Percentiles rank a stretch among this genome's conserved stretches.
Conservation (phyloP, 2,888 invertebrate species). For the Cerceris ruficornis region DNA sequence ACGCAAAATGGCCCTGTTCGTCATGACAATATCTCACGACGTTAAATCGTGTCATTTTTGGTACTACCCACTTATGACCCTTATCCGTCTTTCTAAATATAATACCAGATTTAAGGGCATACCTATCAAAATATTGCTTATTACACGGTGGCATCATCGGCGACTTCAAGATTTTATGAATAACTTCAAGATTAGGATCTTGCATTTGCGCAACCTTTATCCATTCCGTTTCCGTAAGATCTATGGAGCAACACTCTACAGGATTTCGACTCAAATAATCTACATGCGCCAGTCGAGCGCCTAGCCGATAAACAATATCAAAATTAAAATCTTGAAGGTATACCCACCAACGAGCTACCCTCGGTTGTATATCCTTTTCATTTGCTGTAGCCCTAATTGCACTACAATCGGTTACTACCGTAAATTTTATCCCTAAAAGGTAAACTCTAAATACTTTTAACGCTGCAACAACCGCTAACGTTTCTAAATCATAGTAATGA, state of each 20-base stretch:
- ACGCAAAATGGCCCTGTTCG: not conserved
- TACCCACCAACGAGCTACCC: too few relatives aligned
- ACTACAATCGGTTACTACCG: too few relatives aligned
- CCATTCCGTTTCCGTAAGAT: conserved; percentile 52
- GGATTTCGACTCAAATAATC: conserved; percentile 58
- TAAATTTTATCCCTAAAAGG: too few relatives aligned
- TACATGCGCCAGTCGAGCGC: conserved; percentile 41
- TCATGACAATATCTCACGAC: too few relatives aligned
- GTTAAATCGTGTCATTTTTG: too few relatives aligned
- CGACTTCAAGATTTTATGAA: conserved; percentile 39
- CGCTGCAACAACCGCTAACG: conserved; percentile 19
- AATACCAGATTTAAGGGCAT: conserved; percentile 43
- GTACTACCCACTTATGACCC: not conserved
- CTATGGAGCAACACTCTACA: conserved; percentile 38
- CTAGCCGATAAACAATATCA: conserved; percentile 48
- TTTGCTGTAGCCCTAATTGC: too few relatives aligned
- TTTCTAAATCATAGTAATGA: conserved; percentile 29
- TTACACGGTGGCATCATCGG: too few relatives aligned
- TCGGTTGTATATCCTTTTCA: too few relatives aligned
- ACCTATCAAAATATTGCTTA: too few relatives aligned
- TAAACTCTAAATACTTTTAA: too few relatives aligned
- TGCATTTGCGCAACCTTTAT: too few relatives aligned
- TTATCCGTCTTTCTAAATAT: conserved; percentile 34
- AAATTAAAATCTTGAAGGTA: conserved; percentile 60
- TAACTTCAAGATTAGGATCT: conserved; percentile 35